Conservation (phyloP, 2,888 invertebrate genomes). For the Calliopum simillimum region DNA sequence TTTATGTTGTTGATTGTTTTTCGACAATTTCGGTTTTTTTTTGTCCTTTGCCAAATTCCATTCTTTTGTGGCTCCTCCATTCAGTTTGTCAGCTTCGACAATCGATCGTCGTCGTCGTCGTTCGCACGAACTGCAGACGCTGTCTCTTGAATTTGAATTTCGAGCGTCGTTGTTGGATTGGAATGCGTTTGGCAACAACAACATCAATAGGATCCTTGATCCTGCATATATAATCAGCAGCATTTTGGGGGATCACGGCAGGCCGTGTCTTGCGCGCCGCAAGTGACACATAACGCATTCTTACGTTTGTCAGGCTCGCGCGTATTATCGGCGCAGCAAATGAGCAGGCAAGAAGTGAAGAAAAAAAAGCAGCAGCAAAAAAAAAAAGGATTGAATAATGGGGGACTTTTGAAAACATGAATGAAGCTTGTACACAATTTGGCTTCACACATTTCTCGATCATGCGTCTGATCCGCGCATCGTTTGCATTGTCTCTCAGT, state of each 20-base stretch:
- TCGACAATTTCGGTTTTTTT: background rate
- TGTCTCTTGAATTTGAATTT: conserved; percentile 15
- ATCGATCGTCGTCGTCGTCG: background rate
- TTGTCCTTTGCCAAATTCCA: background rate
- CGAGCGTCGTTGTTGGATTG: background rate
- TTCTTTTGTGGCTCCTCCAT: background rate
- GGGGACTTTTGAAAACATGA: conserved; percentile 56
- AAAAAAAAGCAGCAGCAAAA: background rate
- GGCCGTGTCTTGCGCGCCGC: conserved; percentile 4
- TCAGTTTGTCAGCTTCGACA: background rate
- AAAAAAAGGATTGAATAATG: conserved; percentile 45
- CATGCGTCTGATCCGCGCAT: conserved; percentile 29
- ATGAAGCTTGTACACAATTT: conserved; percentile 60
- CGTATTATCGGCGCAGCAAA: conserved; percentile 36
- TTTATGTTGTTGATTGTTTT: conserved; percentile 25
- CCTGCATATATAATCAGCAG: no score
- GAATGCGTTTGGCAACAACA: no score
- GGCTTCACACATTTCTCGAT: conserved; percentile 51
- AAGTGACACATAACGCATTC: conserved; percentile 9
- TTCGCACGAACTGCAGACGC: background rate
- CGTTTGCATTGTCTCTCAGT: conserved; percentile 25
- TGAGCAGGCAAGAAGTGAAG: conserved; percentile 47
- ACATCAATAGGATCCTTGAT: no score
- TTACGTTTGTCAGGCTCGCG: background rate
- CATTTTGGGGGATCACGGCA: background rate